A percentile compares a stretch with the other conserved stretches of the same genome.
Conservation (phyloP, 64 coral and sea anemone species). For the Stylophora pistillata region DNA sequence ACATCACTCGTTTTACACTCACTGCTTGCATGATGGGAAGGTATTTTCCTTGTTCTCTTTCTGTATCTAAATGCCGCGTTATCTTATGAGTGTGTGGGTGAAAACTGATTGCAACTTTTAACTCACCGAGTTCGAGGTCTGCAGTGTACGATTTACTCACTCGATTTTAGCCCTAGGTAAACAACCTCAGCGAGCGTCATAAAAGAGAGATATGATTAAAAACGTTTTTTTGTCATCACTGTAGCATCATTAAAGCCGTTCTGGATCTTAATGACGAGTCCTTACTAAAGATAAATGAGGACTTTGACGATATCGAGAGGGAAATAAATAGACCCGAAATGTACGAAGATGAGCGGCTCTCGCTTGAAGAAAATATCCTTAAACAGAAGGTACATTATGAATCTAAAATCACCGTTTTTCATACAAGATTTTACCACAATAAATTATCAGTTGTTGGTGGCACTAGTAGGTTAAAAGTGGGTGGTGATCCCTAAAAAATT, state of each 20-base stretch:
- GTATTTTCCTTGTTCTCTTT: no score
- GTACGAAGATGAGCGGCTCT: conserved; percentile 27
- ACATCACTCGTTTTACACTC: no score
- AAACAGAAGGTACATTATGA: conserved; percentile 24
- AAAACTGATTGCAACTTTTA: neutral
- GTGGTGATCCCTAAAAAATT: no score
- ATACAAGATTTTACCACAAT: no score
- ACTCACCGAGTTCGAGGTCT: no score
- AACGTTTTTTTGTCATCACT: neutral
- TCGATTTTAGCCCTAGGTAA: neutral
- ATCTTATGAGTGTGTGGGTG: neutral
- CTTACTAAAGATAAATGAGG: neutral
- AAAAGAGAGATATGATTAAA: neutral
- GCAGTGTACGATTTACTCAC: neutral
- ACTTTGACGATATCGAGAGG: conserved; percentile 24
- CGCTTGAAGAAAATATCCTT: conserved; percentile 8
- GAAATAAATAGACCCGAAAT: conserved; percentile 29
- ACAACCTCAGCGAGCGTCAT: no score
- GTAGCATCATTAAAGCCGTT: conserved; percentile 7
- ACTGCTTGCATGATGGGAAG: no score
- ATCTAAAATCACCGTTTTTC: no score
- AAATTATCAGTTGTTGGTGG: no score
- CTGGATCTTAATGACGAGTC: conserved; percentile 2
- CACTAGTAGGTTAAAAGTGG: no score
- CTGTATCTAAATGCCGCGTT: no score